Evolutionary conservation across 2,113 vertebrate genomes (phyloP).

Genomic region (Alaudala cheleensis): DNA sequence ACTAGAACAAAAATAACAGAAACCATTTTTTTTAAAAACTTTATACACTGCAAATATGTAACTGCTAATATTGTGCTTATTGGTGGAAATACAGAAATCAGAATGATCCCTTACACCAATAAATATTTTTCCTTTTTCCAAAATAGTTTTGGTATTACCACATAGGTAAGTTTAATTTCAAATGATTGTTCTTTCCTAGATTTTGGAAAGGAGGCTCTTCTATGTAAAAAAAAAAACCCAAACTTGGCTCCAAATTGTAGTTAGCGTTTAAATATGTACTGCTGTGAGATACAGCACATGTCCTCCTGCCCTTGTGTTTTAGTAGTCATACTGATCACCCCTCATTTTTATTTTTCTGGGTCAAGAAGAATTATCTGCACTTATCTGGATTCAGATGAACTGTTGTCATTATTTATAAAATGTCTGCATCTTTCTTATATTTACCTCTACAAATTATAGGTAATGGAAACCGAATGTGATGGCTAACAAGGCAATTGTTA

Average conservation of each 20-base stretch:
- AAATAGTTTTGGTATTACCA: neutral
- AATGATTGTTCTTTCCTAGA: neutral
- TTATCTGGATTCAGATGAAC: neutral
- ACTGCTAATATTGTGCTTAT: neutral
- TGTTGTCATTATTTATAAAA: neutral
- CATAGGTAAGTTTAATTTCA: neutral
- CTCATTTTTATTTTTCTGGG: neutral
- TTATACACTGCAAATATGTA: neutral
- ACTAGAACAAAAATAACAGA: neutral
- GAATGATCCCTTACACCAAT: neutral
- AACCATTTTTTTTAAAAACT: accelerated
- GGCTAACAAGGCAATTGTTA: neutral
- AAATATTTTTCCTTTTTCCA: neutral
- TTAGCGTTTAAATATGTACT: neutral
- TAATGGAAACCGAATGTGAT: neutral
- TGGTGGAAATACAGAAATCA: neutral
- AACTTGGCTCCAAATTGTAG: neutral
- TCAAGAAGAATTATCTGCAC: neutral
- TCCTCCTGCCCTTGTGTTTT: neutral
- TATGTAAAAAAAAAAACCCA: neutral
- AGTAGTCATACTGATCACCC: neutral
- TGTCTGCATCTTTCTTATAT: neutral
- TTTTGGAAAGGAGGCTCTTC: neutral
- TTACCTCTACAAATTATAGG: neutral
- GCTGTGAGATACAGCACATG: neutral